Conservation (phyloP, 2,113 vertebrate genomes). For the human (Homo sapiens) region DNA sequence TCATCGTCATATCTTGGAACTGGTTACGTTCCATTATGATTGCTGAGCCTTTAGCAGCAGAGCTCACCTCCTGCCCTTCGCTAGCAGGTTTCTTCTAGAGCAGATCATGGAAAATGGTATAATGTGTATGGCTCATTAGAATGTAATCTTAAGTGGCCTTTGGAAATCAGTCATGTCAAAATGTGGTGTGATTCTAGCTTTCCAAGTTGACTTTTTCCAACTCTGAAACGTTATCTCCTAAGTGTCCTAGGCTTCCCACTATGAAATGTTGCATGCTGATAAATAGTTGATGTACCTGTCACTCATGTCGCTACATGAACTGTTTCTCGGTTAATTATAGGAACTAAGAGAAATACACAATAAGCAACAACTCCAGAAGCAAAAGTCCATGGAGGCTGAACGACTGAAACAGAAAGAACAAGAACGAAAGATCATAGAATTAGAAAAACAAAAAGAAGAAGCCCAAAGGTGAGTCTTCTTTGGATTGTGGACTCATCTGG, state of each 20-base stretch:
- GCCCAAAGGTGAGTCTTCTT: slow-evolving; percentile 83
- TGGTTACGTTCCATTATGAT: background rate
- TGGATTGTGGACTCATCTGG: background rate
- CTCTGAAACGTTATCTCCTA: background rate
- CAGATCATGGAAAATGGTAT: background rate
- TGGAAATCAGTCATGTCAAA: background rate
- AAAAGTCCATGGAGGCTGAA: slow-evolving; percentile 88
- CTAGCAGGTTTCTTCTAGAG: background rate
- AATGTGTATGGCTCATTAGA: background rate
- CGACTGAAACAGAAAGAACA: slow-evolving; percentile 87
- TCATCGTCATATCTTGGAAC: background rate
- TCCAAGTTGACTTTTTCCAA: background rate
- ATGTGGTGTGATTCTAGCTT: background rate
- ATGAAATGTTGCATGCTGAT: background rate
- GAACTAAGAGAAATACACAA: slow-evolving; percentile 96
- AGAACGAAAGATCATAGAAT: slow-evolving; percentile 83
- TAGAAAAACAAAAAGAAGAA: slow-evolving; percentile 87
- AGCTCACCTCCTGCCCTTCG: background rate
- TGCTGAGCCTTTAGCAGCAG: background rate
- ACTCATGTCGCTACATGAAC: background rate
- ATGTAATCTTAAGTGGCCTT: background rate
- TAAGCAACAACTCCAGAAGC: slow-evolving; percentile 95
- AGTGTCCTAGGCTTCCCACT: background rate
- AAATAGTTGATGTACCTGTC: background rate
- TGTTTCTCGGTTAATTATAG: slow-evolving; percentile 81